Evolutionary conservation across 1,140 invertebrate species (phyloP), one percentile per base, ranked within the genome.

Genomic region (Thereuonema tuberculata): DNA sequence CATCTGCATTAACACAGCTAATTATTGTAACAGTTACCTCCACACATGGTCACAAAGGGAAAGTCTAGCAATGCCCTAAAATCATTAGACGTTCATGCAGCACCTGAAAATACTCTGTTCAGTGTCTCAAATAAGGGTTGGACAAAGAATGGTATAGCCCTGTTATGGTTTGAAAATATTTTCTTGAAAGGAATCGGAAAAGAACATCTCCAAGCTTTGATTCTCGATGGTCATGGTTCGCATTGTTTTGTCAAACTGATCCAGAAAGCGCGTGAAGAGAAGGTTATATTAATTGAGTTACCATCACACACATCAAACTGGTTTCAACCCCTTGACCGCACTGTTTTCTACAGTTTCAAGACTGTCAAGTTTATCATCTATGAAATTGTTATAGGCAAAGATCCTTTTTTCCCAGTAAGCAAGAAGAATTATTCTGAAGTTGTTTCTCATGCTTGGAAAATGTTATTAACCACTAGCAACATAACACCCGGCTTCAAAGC

Each of bases 401-500:
- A 50, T 50, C 9, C 48, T 14, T 50, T 21, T 14, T 50, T 50
- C 21, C 5, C 48, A 14, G 9, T 50, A 21, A 50, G 21, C 21
- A 50, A 50, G 21, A 50, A 21, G 9, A 50, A 9, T 50, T 50
- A 12, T 50, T 50, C 5, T 50, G 21, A 24, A 50, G 23, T 50
- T 50, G 9, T 50, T 50, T 14, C 9, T 14, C 5, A 50, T 5
- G 48, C 48, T 56, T 70, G 70, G 68, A 58, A 67, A 12, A 72
- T 67, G 61, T 60, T 61, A 61, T 65, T 65, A 63, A 66, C 64
- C 24, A 49, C 60, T 58, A 29, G 57, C 43, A 68, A 65, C 60
- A 69, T 69, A 55, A 66, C 27, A 31, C 59, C 26, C 63, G 67
- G 67, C 29, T 70, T 71, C 58, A 47, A 48, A 61, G 65, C 67